phyloP scores from a whole-genome alignment of 2,888 invertebrate species.

The Muschampia plurimacula region DNA sequence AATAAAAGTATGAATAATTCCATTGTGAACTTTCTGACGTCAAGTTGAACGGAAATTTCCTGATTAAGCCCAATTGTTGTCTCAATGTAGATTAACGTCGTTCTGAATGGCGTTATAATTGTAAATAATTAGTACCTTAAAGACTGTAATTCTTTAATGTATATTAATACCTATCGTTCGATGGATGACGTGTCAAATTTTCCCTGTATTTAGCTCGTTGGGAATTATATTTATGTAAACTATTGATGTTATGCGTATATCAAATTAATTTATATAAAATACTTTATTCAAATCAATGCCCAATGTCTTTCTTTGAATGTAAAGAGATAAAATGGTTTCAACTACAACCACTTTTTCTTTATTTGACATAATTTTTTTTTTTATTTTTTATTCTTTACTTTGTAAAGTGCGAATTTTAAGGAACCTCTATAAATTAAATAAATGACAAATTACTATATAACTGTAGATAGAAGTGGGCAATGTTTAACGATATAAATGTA shows the following conservation, averaged over 20 bases:
- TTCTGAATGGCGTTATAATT: constrained; percentile 69
- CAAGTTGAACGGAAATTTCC: constrained; percentile 24
- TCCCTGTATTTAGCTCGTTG: constrained; percentile 42
- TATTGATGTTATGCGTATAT: constrained; percentile 31
- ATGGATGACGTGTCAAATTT: constrained; percentile 44
- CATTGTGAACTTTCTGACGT: constrained; percentile 15
- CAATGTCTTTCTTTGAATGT: constrained; percentile 15
- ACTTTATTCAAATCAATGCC: constrained; percentile 24
- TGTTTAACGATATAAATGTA: not conserved
- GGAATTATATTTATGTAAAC: constrained; percentile 22
- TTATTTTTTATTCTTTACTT: not conserved
- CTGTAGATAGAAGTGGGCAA: constrained; percentile 1
- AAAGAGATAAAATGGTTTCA: not conserved
- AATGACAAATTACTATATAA: not conserved
- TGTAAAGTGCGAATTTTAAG: not conserved
- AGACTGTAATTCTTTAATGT: constrained; percentile 71
- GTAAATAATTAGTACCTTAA: constrained; percentile 82
- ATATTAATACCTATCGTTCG: constrained; percentile 38
- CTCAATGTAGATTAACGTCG: constrained; percentile 59
- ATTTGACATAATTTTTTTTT: not conserved
- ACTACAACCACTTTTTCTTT: not conserved
- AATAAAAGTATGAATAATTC: constrained; percentile 19
- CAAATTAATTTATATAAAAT: constrained; percentile 22
- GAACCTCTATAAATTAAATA: not conserved
- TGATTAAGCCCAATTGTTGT: constrained; percentile 37